phyloP scores from a whole-genome alignment of 2,888 invertebrate species.

The Rhamnusium bicolor region DNA sequence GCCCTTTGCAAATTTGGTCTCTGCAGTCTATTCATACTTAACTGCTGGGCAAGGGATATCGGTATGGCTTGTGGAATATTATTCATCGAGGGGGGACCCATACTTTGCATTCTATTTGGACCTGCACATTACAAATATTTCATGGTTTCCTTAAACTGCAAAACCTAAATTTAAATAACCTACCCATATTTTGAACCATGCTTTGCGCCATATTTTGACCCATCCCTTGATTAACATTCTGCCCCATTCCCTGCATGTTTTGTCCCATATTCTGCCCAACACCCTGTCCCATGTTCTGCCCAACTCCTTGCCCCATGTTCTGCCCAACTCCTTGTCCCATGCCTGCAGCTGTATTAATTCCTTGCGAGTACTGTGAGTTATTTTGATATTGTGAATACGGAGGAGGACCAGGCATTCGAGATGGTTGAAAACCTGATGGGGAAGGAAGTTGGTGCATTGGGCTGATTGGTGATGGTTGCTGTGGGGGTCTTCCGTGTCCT shows the following conservation, averaged over 20 bases:
- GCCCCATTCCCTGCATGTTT: slow-evolving; percentile 32
- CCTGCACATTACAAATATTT: slow-evolving; percentile 24
- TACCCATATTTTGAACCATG: slow-evolving; percentile 13
- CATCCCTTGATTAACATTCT: slow-evolving; percentile 2
- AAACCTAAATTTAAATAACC: background rate
- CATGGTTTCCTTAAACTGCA: background rate
- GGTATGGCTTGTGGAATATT: slow-evolving; percentile 57
- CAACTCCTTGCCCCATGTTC: slow-evolving; percentile 45
- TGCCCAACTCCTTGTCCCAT: slow-evolving; percentile 63
- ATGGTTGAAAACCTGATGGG: slow-evolving; percentile 49
- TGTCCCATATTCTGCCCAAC: slow-evolving; percentile 29
- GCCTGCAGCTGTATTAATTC: slow-evolving; percentile 26
- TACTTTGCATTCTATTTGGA: slow-evolving; percentile 52
- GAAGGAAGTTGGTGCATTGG: slow-evolving; percentile 59
- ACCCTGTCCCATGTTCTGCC: slow-evolving; percentile 44
- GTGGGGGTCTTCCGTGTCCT: slow-evolving; percentile 68
- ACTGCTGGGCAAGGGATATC: slow-evolving; percentile 64
- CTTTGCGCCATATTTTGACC: background rate
- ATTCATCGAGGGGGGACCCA: slow-evolving; percentile 56
- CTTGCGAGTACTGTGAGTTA: slow-evolving; percentile 52
- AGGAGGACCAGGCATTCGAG: slow-evolving; percentile 49
- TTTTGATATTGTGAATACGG: slow-evolving; percentile 49
- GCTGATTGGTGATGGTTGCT: slow-evolving; percentile 64
- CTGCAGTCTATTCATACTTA: slow-evolving; percentile 57
- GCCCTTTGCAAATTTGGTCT: slow-evolving; percentile 56